Evolutionary conservation across 2,888 invertebrate species (phyloP).

Genomic region (Oxystoma pomonae): DNA sequence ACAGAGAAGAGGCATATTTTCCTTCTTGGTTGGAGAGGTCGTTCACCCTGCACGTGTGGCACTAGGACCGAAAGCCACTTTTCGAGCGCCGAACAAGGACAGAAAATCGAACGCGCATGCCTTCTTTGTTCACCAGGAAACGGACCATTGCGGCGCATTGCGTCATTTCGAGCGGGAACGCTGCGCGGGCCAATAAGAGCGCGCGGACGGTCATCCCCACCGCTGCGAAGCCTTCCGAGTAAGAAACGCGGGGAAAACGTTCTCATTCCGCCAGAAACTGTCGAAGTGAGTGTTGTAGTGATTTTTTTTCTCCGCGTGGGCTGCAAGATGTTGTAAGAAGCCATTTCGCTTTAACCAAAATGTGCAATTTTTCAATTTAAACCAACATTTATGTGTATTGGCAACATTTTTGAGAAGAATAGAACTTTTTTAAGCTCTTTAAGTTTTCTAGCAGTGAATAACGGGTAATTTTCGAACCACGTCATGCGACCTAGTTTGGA

Average conservation of each 20-base stretch:
- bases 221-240: slow-evolving; percentile 31
- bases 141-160: slow-evolving; percentile 38
- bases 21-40: neutral
- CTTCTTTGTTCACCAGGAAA: neutral
- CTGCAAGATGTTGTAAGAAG: neutral
- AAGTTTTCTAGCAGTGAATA: too few species aligned
- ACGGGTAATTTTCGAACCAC: neutral
- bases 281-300: slow-evolving; percentile 48
- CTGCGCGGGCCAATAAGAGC: slow-evolving; percentile 30
- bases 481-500: slow-evolving; percentile 47
- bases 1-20: neutral
- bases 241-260: slow-evolving; percentile 31
- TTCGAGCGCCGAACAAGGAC: neutral
- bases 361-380: neutral
- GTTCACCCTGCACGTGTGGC: slow-evolving; percentile 1
- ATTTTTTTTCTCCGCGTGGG: slow-evolving; percentile 3
- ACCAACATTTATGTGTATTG: neutral
- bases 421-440: too few species aligned
- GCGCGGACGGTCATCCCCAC: slow-evolving; percentile 22
- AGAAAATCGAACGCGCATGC: neutral
- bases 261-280: slow-evolving; percentile 43
- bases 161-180: slow-evolving; percentile 36
- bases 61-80: neutral
- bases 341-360: neutral
- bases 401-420: too few species aligned